phyloP scores from a whole-genome alignment of 2,113 vertebrate genomes.

The Panurus biarmicus region DNA sequence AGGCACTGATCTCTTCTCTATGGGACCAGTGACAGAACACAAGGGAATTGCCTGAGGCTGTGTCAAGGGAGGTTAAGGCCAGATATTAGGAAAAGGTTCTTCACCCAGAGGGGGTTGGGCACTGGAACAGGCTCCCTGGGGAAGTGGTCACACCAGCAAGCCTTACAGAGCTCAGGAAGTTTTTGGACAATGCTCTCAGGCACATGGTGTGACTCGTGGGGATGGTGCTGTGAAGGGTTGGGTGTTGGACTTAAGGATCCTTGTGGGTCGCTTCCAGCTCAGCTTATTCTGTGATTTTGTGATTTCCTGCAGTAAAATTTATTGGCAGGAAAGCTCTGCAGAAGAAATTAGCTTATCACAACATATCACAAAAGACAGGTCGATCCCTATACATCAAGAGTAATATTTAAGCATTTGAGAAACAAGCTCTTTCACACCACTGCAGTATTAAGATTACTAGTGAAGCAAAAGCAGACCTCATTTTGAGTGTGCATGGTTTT shows the following conservation, averaged over 20 bases:
- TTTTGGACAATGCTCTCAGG: rapidly evolving
- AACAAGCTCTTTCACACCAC: neutral
- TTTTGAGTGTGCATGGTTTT: neutral
- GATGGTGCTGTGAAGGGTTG: neutral
- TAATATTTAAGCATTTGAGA: neutral
- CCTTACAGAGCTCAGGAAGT: neutral
- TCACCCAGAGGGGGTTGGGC: neutral
- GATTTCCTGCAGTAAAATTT: neutral
- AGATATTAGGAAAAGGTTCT: neutral
- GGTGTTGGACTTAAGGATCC: neutral
- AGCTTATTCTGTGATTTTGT: neutral
- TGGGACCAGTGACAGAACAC: neutral
- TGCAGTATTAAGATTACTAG: neutral
- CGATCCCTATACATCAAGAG: neutral
- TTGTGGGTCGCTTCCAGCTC: neutral
- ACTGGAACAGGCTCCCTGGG: neutral
- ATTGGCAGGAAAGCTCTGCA: neutral
- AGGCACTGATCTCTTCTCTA: neutral
- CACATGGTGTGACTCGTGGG: neutral
- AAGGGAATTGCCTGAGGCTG: neutral
- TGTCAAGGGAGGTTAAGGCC: neutral
- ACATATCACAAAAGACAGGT: constrained; percentile 4
- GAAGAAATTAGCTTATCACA: constrained; percentile 15
- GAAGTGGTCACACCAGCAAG: neutral
- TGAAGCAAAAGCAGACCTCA: neutral